Base-by-base conservation (phyloP, 1,140 invertebrate genomes). In the Aphelinus certus region DNA sequence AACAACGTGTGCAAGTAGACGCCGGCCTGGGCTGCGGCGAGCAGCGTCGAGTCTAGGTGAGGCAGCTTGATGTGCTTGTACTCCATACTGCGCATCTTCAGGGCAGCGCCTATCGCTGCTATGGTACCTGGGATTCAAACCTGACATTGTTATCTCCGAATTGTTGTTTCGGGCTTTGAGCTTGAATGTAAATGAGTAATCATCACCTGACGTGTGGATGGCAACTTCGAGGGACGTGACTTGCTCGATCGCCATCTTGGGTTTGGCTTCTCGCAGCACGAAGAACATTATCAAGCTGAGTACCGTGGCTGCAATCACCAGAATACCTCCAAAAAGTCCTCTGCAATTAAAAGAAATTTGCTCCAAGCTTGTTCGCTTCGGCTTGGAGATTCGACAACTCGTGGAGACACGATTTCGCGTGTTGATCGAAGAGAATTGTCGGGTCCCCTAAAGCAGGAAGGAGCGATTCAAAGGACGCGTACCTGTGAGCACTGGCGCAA, bases 271-370 rank as follows among this genome's bases (percentile, higher is more conserved):
- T 71, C 94, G 92, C 3, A 96, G 88, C 1, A 97, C 95, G 86
- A 96, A 97, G 87, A 97, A 97, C 88, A 97, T 94, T 63, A 96
- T 96, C 69, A 96, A 90, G 42, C 94, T 94, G 73, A 97, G 95
- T 47, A 97, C 94, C 2, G 95, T 96, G 56, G 95, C 86, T 2
- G 96, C 95, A 57, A 95, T 93, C 2, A 95, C 88, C 7, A 97
- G 86, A 70, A 97, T 94, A 7, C 95, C 96, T 65, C 93, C 92
- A 83, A 97, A 97, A 2, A 97, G 90, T 0, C 94, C 94, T 76
- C 94, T 85, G 71, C 5, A 51, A 65, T 48, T 55, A 53, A 5
- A 58, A 80, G 89, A 57, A 26, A 26, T 26, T 26, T 26, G 26
- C 26, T 26, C 26, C 26, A 26, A 26, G 26, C 0, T 26, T 26